Base-by-base conservation (phyloP, 2,888 invertebrate genomes). In the Hedychridium roseum region DNA sequence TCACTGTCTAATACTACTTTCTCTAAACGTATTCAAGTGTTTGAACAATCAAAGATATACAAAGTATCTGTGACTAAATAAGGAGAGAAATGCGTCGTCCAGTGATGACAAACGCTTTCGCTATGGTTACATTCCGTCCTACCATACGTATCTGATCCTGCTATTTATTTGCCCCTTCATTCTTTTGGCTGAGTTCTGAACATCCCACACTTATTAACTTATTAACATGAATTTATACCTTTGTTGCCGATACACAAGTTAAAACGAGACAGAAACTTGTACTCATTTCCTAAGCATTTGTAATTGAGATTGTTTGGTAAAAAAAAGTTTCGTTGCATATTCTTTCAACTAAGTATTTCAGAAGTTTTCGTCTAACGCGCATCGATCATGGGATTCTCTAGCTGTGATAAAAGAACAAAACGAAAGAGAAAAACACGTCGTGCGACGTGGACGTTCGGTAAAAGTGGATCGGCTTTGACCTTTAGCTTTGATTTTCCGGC, bases 401-500 rank as follows among this genome's bases (percentile, higher is more conserved):
- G 23, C 42, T 50, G 28, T 30, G 42, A 68, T 69, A 58, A 58
- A 58, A 55, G 62, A 46, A 56, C 56, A 20, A 34, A 43, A 35
- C 50, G 44, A 32, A 52, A 57, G 46, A 44, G 30, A 40, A 59
- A 51, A 62, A 45, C 48, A 66, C n/a, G n/a, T n/a, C n/a, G n/a
- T n/a, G n/a, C n/a, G n/a, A n/a, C n/a, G n/a, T n/a, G n/a, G n/a
- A n/a, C 34, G 27, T 36, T 40, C 51, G 18, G 23, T 36, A 39
- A 50, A 46, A 51, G 50, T 40, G 42, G 54, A 47, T 55, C 55
- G 52, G 54, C 60, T 46, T 60, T 61, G 53, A 54, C 58, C 49
- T n/a, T n/a, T 63, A 64, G 60, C 61, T 71, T 67, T 64, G 82
- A 80, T 80, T 80, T 71, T 70, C 69, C 75, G 74, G 73, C 72